These are phyloP conservation scores for Callopanchax toddi DNA, from an alignment of 2,113 vertebrate species.

Conservation along the genomic window DNA sequence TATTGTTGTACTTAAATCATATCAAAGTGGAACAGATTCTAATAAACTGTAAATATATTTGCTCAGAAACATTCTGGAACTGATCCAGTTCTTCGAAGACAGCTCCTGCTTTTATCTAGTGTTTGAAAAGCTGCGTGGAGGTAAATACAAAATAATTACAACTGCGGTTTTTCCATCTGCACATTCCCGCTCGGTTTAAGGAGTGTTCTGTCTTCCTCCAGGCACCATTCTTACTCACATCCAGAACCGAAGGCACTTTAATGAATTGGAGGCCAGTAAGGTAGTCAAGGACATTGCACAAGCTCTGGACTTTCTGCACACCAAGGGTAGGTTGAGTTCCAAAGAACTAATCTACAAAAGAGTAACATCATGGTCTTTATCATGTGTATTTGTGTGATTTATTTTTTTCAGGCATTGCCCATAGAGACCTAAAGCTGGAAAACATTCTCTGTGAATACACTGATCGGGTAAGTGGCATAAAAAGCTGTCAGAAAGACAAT, in stretches of 20 bases:
- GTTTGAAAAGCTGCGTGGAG: slow-evolving; percentile 96
- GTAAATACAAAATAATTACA: slow-evolving; percentile 69
- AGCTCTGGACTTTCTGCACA: slow-evolving; percentile 94
- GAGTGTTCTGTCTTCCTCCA: slow-evolving; percentile 48
- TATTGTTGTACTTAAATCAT: not conserved
- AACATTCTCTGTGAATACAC: slow-evolving; percentile 95
- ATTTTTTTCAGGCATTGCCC: slow-evolving; percentile 86
- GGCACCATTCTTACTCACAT: slow-evolving; percentile 95
- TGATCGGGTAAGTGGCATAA: slow-evolving; percentile 82
- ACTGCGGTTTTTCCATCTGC: not conserved
- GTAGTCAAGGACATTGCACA: slow-evolving; percentile 92
- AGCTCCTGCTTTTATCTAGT: slow-evolving; percentile 93
- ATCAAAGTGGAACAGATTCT: slow-evolving; percentile 1
- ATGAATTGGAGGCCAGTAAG: slow-evolving; percentile 93
- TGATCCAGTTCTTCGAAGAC: slow-evolving; percentile 98
- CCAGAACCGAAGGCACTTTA: slow-evolving; percentile 92
- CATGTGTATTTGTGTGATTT: slow-evolving; percentile 24
- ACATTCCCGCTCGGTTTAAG: not conserved
- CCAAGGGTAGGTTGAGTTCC: slow-evolving; percentile 83
- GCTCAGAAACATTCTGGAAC: slow-evolving; percentile 93
- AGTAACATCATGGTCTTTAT: slow-evolving; percentile 1
- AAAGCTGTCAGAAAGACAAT: slow-evolving; percentile 6
- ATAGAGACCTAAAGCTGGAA: slow-evolving; percentile 95
- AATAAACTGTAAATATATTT: slow-evolving; percentile 9
- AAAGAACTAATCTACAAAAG: too few relatives aligned